Evolutionary conservation across 2,888 invertebrate genomes (phyloP).

Genomic region (Macropis europaea): DNA sequence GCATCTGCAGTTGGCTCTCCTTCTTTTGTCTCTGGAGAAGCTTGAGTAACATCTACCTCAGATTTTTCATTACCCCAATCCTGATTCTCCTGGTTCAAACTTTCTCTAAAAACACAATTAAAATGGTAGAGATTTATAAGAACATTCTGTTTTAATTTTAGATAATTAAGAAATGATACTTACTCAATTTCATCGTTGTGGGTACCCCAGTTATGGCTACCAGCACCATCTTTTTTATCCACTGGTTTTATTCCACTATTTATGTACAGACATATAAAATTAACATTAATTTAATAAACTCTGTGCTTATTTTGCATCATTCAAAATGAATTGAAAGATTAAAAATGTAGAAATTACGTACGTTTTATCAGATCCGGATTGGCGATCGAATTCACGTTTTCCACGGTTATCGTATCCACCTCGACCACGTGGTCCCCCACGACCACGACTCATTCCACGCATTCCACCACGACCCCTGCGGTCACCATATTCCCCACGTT

Average conservation of each 20-base stretch:
- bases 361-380: constrained; percentile 97
- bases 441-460: constrained; percentile 76
- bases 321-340: not conserved
- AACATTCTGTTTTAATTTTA: not conserved
- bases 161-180: constrained; percentile 68
- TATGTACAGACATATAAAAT: constrained; percentile 6
- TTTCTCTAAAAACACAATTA: constrained; percentile 67
- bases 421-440: constrained; percentile 74
- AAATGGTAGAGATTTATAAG: not conserved
- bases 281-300: not conserved
- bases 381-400: constrained; percentile 96
- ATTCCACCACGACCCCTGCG: constrained; percentile 76
- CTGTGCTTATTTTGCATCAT: not conserved
- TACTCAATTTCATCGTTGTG: constrained; percentile 94
- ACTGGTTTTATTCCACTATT: constrained; percentile 92
- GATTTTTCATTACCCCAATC: constrained; percentile 81
- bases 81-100: constrained; percentile 74
- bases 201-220: constrained; percentile 97
- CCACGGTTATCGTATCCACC: constrained; percentile 86
- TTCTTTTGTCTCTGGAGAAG: constrained; percentile 70
- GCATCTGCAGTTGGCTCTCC: constrained; percentile 71
- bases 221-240: constrained; percentile 96
- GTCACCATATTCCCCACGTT: constrained; percentile 69
- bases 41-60: constrained; percentile 76
- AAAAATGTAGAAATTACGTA: constrained; percentile 68